Base-by-base conservation (phyloP, 2,797 vertebrate genomes). In the Phoebastria nigripes region DNA sequence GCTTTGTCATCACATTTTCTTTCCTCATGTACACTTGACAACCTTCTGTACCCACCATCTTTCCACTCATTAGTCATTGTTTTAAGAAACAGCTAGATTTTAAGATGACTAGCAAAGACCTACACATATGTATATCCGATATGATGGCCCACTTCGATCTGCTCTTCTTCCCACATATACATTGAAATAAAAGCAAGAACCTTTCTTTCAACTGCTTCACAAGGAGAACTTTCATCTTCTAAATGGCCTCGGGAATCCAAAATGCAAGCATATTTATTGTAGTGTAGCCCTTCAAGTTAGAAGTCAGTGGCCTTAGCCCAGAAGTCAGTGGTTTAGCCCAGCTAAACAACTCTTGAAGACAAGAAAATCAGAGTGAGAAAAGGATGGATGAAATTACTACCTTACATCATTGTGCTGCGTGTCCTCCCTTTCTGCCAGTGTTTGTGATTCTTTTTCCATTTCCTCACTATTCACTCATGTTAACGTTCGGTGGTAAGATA, bases 401-500 rank as follows among this genome's bases (percentile, higher is more conserved):
- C 4, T 10, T 77, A 29, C 12, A 11, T 78, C n/a, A 6, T 21
- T 51, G 3, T 28, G 15, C 10, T 86, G 2, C 11, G 3, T n/a
- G n/a, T 37, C 12, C 8, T 72, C 5, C 17, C 8, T 54, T 86
- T 51, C 26, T 83, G 29, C 13, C 28, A 55, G 11, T 9, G 19
- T n/a, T 54, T 58, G 19, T 31, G 19, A 55, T 12, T 1, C 26
- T 63, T 78, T 73, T 55, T 67, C 10, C 15, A 49, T 81, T 89
- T 82, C 29, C 9, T 85, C 15, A 24, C 8, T 55, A 25, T 70
- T 65, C 12, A 46, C 4, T 70, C 4, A 41, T 52, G n/a, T n/a
- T 74, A 56, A 28, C 2, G 0, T 39, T 59, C 1, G 2, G 20
- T 41, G 8, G 33, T 0, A 0, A 69, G 44, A 21, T 31, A 47